Conservation (phyloP, 2,888 invertebrate species). For the Ennomos fuscantarius region DNA sequence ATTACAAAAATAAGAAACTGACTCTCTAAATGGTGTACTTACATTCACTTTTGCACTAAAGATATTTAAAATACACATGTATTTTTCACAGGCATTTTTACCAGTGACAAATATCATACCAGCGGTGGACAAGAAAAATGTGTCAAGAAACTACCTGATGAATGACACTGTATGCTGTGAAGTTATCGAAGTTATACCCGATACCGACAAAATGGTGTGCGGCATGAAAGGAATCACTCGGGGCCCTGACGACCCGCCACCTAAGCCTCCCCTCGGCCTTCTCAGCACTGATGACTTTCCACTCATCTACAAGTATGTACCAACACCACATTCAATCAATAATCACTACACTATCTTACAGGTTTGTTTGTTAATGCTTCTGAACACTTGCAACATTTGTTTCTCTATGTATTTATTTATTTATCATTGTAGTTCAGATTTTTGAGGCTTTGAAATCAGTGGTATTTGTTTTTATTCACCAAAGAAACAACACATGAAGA, state of each 20-base stretch:
- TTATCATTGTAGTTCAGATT: constrained; percentile 61
- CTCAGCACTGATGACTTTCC: constrained; percentile 93
- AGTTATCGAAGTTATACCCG: constrained; percentile 93
- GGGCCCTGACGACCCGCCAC: constrained; percentile 88
- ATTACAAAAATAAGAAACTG: no score
- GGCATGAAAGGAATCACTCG: constrained; percentile 93
- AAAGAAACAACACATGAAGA: constrained; percentile 32
- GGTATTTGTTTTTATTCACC: constrained; percentile 56
- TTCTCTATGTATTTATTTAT: constrained; percentile 66
- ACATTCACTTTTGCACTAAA: no score
- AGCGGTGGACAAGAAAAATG: constrained; percentile 92
- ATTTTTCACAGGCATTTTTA: constrained; percentile 85
- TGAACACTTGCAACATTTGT: constrained; percentile 52
- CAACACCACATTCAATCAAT: constrained; percentile 45
- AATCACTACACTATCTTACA: constrained; percentile 68
- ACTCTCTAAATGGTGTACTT: no score
- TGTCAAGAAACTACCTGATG: constrained; percentile 90
- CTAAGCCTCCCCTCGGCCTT: constrained; percentile 91
- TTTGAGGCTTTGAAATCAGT: constrained; percentile 62
- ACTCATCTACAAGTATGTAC: constrained; percentile 92
- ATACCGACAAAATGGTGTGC: constrained; percentile 94
- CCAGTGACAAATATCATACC: constrained; percentile 90
- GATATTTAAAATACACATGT: constrained; percentile 12
- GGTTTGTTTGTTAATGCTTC: constrained; percentile 53
- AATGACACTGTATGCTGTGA: constrained; percentile 95